These are phyloP conservation scores for Macrochelys suwanniensis DNA, from an alignment of 2,797 vertebrate species.

Conservation along the genomic window DNA sequence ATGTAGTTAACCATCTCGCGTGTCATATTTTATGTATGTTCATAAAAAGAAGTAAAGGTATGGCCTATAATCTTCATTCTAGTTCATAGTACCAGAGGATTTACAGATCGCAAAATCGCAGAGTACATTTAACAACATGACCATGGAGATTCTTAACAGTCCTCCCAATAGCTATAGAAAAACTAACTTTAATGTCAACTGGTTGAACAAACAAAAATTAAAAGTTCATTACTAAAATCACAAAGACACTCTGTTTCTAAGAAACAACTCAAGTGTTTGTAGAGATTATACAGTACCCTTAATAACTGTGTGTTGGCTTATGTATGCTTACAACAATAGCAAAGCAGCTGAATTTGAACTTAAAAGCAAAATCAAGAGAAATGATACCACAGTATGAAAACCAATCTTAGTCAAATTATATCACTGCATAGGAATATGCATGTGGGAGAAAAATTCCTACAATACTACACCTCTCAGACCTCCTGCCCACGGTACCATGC, in stretches of 20 bases:
- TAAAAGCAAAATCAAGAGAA: neutral
- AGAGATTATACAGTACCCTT: neutral
- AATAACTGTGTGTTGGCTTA: neutral
- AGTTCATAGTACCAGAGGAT: neutral
- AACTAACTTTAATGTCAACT: neutral
- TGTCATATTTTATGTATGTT: neutral
- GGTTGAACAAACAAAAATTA: neutral
- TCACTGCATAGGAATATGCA: neutral
- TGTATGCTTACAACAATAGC: neutral
- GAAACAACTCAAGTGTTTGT: neutral
- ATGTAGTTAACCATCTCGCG: neutral
- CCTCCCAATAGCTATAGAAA: neutral
- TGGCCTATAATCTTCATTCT: neutral
- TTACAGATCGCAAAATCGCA: slow-evolving; percentile 2
- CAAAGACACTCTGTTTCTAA: neutral
- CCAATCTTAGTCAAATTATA: neutral
- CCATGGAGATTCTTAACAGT: neutral
- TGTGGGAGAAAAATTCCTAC: neutral
- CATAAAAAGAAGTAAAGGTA: neutral
- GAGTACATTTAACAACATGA: neutral
- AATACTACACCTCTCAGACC: neutral
- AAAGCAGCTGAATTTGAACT: neutral
- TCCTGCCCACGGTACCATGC: neutral
- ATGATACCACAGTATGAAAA: neutral
- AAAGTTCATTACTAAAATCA: neutral